These are phyloP conservation scores for Pandion haliaetus DNA, from an alignment of 2,113 vertebrate genomes.

Conservation along the genomic window DNA sequence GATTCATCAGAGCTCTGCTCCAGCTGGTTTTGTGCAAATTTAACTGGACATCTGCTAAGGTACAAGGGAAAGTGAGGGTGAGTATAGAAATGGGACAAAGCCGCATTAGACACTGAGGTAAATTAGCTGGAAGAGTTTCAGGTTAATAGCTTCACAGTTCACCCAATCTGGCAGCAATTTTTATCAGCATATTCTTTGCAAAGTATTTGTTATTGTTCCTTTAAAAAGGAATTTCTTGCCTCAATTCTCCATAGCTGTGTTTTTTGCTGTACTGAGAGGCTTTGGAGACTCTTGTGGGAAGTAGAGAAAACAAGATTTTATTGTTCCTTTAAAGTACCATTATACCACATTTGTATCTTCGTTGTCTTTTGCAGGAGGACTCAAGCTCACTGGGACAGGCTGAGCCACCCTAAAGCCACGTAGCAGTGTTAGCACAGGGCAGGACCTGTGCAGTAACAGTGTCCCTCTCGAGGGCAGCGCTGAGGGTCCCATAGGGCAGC, in stretches of 20 bases:
- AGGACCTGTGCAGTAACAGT: background rate
- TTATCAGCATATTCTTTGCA: background rate
- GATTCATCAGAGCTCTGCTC: background rate
- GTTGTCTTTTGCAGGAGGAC: background rate
- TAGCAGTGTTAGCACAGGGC: background rate
- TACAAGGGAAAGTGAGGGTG: background rate
- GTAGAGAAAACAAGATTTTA: background rate
- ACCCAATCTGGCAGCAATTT: background rate
- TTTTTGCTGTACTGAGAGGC: background rate
- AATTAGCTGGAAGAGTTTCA: background rate
- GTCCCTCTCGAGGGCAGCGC: background rate
- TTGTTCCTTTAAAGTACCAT: background rate
- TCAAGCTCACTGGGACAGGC: background rate
- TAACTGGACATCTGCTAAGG: background rate
- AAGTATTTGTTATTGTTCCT: background rate
- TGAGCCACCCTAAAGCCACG: accelerated
- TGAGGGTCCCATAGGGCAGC: background rate
- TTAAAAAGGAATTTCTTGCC: background rate
- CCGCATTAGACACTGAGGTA: accelerated
- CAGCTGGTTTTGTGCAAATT: background rate
- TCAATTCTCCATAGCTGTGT: background rate
- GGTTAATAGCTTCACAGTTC: background rate
- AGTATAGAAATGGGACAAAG: background rate
- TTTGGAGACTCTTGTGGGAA: background rate
- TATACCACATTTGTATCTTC: accelerated